Evolutionary conservation across 1,140 invertebrate species (phyloP), one percentile per base, ranked within the genome.

Genomic region (Formica selysi): DNA sequence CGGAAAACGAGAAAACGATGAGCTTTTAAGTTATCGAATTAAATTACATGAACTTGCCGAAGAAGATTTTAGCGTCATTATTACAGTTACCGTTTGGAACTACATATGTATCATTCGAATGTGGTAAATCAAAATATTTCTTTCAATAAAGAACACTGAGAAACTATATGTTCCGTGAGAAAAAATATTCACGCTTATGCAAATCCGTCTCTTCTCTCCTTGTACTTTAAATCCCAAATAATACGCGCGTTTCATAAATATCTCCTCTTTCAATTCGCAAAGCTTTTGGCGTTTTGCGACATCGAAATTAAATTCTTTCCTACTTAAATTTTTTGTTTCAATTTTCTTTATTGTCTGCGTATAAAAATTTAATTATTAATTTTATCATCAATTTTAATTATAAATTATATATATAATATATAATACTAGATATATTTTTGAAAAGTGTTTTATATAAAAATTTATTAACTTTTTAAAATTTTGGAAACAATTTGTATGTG

Each of bases 141-240:
- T 61, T 88, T 67, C 8, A 88, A 89, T 89, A 89, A 89, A 89
- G 19, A 36, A 80, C 54, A 26, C 22, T 85, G 32, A 79, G 41
- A 71, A 68, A 79, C 6, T 71, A 79, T 61, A 3, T 26, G 3
- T 54, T 7, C 5, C 22, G n/a, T 10, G 48, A 51, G 48, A 19
- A 51, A 51, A 22, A 61, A 59, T 2, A 16, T 73, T 19, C 32
- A 38, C 41, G 1, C 2, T 44, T 59, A n/a, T 10, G 16, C 29
- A 11, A 38, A 16, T 11, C 29, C 3, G 16, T 5, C 19, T 22
- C 73, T n/a, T 5, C 41, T 54, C 2, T 16, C 16, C 48, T 51
- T 19, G 48, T 51, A 16, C 4, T 51, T 19, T 5, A 0, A 22
- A 59, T 8, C 8, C 19, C 19, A 59, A 59, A 51, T 51, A 51